phyloP scores from a whole-genome alignment of 2,888 invertebrate species.

The Embidobia sp. region DNA sequence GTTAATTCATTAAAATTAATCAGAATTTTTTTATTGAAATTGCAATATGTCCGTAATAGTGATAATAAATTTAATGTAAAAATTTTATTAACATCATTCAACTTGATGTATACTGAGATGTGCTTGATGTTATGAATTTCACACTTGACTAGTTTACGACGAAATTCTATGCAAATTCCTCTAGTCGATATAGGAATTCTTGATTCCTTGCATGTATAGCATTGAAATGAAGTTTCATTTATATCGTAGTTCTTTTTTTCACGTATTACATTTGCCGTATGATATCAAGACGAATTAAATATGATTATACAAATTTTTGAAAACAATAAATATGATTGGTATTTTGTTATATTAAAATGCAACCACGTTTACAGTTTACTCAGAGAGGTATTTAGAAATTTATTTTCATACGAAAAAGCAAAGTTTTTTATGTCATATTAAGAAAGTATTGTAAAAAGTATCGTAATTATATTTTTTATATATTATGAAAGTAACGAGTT shows the following conservation, averaged over 20 bases:
- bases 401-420: no score
- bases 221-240: constrained; percentile 52
- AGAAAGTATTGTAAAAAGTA: no score
- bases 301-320: constrained; percentile 19
- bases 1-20: no score
- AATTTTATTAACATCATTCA: constrained; percentile 22
- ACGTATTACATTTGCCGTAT: neutral
- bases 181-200: constrained; percentile 52
- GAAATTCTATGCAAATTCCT: constrained; percentile 59
- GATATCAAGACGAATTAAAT: constrained; percentile 1
- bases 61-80: constrained; percentile 3
- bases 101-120: constrained; percentile 13
- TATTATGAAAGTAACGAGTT: no score
- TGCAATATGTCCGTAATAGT: no score
- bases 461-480: no score
- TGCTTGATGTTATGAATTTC: constrained; percentile 43
- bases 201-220: constrained; percentile 44
- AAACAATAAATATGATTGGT: no score
- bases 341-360: no score
- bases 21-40: no score
- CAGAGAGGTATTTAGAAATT: no score
- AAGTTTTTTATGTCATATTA: no score
- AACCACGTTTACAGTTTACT: no score
- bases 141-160: constrained; percentile 46
- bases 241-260: constrained; percentile 22